Evolutionary conservation across 2,797 vertebrate genomes (phyloP).

Genomic region (Eurystomus glaucurus): DNA sequence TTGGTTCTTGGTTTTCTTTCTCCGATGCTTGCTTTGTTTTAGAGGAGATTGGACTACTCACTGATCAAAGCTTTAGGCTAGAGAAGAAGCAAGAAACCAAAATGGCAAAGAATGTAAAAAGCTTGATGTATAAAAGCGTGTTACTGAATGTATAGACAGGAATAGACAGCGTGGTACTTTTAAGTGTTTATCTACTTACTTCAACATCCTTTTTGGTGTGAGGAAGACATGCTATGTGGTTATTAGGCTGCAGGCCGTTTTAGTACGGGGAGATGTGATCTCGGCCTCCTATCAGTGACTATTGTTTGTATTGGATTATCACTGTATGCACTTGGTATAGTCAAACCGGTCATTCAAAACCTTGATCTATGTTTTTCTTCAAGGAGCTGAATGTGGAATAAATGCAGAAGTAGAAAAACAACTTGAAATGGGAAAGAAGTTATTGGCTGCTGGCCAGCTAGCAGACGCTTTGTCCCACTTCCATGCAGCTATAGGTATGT

Average conservation of each 20-base stretch:
- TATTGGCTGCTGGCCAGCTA: constrained; percentile 95
- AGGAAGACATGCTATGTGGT: rapidly evolving
- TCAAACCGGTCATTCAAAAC: background rate
- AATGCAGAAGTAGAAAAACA: constrained; percentile 95
- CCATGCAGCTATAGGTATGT: constrained; percentile 95
- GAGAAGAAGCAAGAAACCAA: background rate
- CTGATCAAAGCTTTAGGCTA: background rate
- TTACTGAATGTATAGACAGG: background rate
- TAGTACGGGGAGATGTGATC: background rate
- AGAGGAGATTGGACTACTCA: background rate
- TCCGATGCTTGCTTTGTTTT: background rate
- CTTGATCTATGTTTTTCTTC: background rate
- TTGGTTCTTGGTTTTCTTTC: background rate
- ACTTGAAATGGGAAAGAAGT: constrained; percentile 98
- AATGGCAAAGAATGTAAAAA: background rate
- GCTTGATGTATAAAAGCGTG: background rate
- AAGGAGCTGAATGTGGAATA: constrained; percentile 92
- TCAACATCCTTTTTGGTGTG: background rate
- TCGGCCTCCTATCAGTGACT: background rate
- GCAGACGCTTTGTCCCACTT: constrained; percentile 98
- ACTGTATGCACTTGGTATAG: background rate
- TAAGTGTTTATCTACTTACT: background rate
- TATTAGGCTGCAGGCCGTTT: background rate
- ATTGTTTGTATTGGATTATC: background rate
- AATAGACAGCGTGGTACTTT: background rate